phyloP scores from a whole-genome alignment of 2,113 vertebrate genomes.

The Phyllopteryx taeniolatus region DNA sequence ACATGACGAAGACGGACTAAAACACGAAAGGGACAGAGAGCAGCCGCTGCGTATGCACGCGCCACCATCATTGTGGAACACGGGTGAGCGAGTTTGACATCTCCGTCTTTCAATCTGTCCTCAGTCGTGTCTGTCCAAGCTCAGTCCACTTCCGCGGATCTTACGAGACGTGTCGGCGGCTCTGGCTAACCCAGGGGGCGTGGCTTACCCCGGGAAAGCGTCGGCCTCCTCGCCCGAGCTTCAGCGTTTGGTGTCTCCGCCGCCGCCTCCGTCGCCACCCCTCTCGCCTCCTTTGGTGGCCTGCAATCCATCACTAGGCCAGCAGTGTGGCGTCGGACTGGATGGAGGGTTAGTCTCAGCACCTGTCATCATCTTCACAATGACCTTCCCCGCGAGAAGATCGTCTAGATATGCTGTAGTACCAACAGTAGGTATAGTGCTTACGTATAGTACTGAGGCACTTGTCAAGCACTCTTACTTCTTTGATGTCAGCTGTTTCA shows the following conservation, averaged over 20 bases:
- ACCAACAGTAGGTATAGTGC: too few species aligned
- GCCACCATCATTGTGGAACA: not conserved
- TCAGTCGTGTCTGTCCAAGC: slow-evolving; percentile 74
- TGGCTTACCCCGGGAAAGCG: slow-evolving; percentile 73
- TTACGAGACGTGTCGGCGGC: slow-evolving; percentile 87
- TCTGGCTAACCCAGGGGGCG: slow-evolving; percentile 82
- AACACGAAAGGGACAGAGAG: too few species aligned
- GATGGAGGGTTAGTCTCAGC: slow-evolving; percentile 74
- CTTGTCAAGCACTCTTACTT: too few species aligned
- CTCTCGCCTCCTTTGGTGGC: slow-evolving; percentile 76
- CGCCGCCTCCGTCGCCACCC: slow-evolving; percentile 68
- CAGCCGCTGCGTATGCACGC: too few species aligned
- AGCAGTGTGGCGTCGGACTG: slow-evolving; percentile 82
- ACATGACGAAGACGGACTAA: too few species aligned
- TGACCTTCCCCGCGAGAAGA: not conserved
- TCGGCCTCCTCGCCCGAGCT: slow-evolving; percentile 57
- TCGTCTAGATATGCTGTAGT: not conserved
- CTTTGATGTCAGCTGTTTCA: too few species aligned
- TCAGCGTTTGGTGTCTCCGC: slow-evolving; percentile 74
- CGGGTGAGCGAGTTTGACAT: not conserved
- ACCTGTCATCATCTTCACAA: not conserved
- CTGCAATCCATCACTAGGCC: slow-evolving; percentile 82
- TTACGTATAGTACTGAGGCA: too few species aligned
- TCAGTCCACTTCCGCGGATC: slow-evolving; percentile 90
- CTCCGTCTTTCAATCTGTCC: slow-evolving; percentile 8